Base-by-base conservation (phyloP, 2,888 invertebrate species). In the Pollenia amentaria region DNA sequence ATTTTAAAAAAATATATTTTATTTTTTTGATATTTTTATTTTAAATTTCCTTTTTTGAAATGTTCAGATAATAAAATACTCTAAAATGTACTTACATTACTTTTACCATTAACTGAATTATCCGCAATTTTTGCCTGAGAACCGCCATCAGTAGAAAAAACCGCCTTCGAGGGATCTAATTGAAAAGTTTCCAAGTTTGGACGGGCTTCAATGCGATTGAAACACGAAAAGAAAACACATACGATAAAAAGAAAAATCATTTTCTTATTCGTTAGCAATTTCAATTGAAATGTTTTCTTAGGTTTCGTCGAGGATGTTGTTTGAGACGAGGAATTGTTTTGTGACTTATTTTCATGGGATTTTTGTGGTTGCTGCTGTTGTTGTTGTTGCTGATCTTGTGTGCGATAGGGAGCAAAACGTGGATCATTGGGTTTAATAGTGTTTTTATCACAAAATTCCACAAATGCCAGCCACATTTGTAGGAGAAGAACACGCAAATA, bases 121-220 rank as follows among this genome's bases (percentile, higher is more conserved):
- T 75, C 82, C 12, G 21, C 1, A 0, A 44, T 7, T 12, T 46
- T 21, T 8, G 10, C 78, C 1, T 79, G 69, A 6, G 84, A 85
- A 57, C 70, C 87, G 11, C 44, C 40, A 48, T 51, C 51, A 1
- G 67, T 9, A 7, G 42, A 7, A 0, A 38, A 4, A 3, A 46
- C n/a, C 2, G 69, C 42, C 10, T 18, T 38, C 14, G 62, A n/a
- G 46, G 76, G 12, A 18, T 55, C 12, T 18, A 72, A 55, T 11
- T 11, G 18, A 38, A 79, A 81, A n/a, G 10, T 83, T 11, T 89
- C 90, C 18, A 75, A 88, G 88, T 93, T 93, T 89, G 93, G 93
- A 89, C 93, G 92, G 87, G 91, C 92, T 85, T 92, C 92, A 83
- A 89, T 90, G 87, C 91, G 89, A 88, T 88, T 88, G 6, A 90